A percentile compares a stretch with the other conserved stretches of the same genome.
These are phyloP conservation scores for Brachyopa scutellaris DNA, from an alignment of 2,888 invertebrate genomes.

Conservation along the genomic window DNA sequence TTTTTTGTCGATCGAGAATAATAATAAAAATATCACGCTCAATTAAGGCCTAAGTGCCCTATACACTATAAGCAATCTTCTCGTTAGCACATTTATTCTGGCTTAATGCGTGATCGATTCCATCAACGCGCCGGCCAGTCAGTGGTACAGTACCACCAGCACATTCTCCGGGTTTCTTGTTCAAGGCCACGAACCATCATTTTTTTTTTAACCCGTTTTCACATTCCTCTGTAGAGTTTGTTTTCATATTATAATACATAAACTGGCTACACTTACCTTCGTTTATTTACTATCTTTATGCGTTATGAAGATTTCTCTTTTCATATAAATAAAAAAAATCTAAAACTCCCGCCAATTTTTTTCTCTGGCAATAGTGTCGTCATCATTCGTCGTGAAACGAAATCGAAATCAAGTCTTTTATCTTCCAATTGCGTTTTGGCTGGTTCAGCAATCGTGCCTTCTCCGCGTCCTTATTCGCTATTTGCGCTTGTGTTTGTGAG, in stretches of 20 bases:
- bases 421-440: conserved; percentile 24
- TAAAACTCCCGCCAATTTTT: conserved; percentile 42
- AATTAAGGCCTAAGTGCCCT: conserved; percentile 49
- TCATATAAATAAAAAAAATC: background rate
- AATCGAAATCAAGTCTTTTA: conserved; percentile 58
- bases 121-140: too few relatives aligned
- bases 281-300: conserved; percentile 42
- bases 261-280: conserved; percentile 28
- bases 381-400: conserved; percentile 43
- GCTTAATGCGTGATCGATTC: conserved; percentile 60
- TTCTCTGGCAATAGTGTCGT: conserved; percentile 31
- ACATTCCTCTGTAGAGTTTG: conserved; percentile 14
- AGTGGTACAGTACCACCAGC: conserved; percentile 3
- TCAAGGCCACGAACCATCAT: background rate
- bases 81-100: conserved; percentile 32
- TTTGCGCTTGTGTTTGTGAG: conserved; percentile 26
- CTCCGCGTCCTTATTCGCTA: conserved; percentile 50
- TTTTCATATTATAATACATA: conserved; percentile 44
- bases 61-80: conserved; percentile 15
- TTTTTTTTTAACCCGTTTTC: background rate
- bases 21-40: conserved; percentile 48
- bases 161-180: too few relatives aligned
- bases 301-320: conserved; percentile 42
- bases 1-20: conserved; percentile 46
- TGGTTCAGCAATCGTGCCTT: conserved; percentile 15